phyloP scores from a whole-genome alignment of 2,113 vertebrate species.

The Cryptomyrus ogoouensis region DNA sequence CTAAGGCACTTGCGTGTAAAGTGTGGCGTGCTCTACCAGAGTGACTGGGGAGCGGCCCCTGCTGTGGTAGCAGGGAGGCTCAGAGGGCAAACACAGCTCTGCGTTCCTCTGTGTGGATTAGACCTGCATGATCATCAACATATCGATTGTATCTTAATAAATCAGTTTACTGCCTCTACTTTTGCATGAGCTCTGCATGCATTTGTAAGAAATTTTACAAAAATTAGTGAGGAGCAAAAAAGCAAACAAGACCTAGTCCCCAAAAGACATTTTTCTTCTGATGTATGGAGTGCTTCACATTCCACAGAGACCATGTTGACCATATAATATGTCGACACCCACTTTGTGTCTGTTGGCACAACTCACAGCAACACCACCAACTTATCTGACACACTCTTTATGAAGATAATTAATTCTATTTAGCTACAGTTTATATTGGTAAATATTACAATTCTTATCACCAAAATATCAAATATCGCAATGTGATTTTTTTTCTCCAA shows the following conservation, averaged over 20 bases:
- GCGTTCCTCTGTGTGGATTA: background rate
- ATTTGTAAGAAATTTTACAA: background rate
- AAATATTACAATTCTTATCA: background rate
- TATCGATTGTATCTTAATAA: background rate
- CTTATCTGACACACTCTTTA: background rate
- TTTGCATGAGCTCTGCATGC: background rate
- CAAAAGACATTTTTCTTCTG: background rate
- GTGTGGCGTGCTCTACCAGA: background rate
- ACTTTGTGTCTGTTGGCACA: background rate
- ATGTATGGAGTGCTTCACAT: background rate
- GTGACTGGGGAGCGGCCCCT: background rate
- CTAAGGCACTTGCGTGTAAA: background rate
- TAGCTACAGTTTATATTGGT: background rate
- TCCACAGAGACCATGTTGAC: background rate
- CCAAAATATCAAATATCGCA: background rate
- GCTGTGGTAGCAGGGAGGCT: background rate
- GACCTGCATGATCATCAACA: background rate
- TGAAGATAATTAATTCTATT: background rate
- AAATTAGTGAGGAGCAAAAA: background rate
- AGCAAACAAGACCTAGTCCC: background rate
- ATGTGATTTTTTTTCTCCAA: background rate
- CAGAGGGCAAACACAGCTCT: background rate
- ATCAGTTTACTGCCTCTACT: background rate
- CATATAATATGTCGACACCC: background rate
- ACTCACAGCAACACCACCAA: background rate